Percentiles rank a stretch among this genome's conserved stretches.
phyloP scores from a whole-genome alignment of 2,888 invertebrate genomes.

The Bimastos eiseni region DNA sequence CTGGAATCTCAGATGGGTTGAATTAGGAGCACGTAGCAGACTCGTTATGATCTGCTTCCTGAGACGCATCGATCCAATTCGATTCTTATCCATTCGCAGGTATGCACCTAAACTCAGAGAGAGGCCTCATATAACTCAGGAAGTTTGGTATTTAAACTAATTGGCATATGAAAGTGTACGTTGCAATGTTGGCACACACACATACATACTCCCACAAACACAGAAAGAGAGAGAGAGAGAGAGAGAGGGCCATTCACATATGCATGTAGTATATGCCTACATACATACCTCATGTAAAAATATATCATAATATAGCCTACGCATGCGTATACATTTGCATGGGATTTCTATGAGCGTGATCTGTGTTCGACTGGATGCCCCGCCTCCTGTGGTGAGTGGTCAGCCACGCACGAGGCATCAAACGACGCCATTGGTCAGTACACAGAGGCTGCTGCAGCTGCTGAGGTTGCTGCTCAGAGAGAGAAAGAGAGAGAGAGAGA shows the following conservation, averaged over 20 bases:
- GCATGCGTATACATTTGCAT: not conserved
- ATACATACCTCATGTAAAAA: no score
- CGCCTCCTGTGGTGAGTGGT: constrained; percentile 13
- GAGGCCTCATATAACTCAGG: not conserved
- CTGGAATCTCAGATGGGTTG: not conserved
- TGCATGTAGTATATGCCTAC: no score
- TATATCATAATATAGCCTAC: not conserved
- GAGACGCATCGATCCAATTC: no score
- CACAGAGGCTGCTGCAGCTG: not conserved
- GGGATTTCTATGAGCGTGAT: not conserved
- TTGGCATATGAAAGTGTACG: not conserved
- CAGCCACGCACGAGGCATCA: not conserved
- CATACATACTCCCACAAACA: no score
- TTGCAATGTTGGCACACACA: not conserved
- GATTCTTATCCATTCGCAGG: no score
- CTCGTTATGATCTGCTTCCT: no score
- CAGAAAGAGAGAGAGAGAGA: no score
- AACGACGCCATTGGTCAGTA: not conserved
- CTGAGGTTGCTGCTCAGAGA: not conserved
- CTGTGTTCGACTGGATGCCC: not conserved
- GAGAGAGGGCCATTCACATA: not conserved
- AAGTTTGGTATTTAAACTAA: not conserved
- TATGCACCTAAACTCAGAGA: not conserved
- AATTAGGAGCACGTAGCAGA: not conserved
- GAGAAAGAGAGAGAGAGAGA: not conserved